phyloP scores from a whole-genome alignment of 2,797 vertebrate species.

The Sebastes diploproa region DNA sequence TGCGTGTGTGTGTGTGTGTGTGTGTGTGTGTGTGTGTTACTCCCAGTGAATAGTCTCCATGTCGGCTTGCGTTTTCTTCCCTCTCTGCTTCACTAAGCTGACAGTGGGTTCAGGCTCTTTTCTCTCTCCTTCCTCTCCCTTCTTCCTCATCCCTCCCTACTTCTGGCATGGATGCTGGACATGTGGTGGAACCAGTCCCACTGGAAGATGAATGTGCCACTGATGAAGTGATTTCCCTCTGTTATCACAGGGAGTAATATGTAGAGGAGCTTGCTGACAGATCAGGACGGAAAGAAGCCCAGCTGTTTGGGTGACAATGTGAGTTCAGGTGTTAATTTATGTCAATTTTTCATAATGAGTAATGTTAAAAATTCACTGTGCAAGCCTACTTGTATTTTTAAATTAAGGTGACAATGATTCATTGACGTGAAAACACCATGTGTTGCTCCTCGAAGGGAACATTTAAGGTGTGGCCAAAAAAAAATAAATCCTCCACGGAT shows the following conservation, averaged over 20 bases:
- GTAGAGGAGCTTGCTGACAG: neutral
- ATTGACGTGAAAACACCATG: neutral
- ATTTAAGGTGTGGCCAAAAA: neutral
- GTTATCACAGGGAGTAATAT: slow-evolving; percentile 20
- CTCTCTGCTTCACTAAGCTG: slow-evolving; percentile 72
- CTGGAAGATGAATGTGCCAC: slow-evolving; percentile 25
- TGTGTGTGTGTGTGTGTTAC: slow-evolving; percentile 32
- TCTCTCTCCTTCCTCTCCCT: neutral
- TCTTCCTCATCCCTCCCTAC: slow-evolving; percentile 25
- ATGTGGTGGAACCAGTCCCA: slow-evolving; percentile 41
- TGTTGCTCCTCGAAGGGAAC: neutral
- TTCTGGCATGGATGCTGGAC: slow-evolving; percentile 50
- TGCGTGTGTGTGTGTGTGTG: slow-evolving; percentile 28
- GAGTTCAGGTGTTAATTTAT: slow-evolving; percentile 9
- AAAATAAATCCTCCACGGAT: neutral
- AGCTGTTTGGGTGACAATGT: slow-evolving; percentile 22
- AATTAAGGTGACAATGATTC: neutral
- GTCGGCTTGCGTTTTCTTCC: slow-evolving; percentile 61
- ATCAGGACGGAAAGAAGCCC: neutral
- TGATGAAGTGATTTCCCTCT: slow-evolving; percentile 45
- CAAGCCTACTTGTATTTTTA: neutral
- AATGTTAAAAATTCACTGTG: neutral
- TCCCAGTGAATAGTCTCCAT: slow-evolving; percentile 56
- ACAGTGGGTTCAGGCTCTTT: slow-evolving; percentile 65
- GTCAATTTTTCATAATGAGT: neutral